Evolutionary conservation across 2,888 invertebrate genomes (phyloP).

Genomic region (Opisthograptis luteolata): DNA sequence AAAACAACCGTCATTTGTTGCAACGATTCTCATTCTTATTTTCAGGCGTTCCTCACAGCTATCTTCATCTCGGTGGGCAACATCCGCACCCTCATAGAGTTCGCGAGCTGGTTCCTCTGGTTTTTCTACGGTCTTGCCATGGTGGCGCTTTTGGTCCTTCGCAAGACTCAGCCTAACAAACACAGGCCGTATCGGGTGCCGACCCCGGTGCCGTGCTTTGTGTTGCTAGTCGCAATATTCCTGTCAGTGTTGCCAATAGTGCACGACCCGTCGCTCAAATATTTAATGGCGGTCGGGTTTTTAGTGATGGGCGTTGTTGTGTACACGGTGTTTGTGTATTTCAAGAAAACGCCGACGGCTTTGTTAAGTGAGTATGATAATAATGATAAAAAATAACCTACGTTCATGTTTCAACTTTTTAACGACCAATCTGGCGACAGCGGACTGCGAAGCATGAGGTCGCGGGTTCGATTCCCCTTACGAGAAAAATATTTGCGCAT

Average conservation of each 20-base stretch:
- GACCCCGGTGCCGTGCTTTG: conserved; percentile 88
- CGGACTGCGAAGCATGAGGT: too few relatives aligned
- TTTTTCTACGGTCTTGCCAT: conserved; percentile 93
- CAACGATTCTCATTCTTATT: too few relatives aligned
- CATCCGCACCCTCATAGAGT: conserved; percentile 91
- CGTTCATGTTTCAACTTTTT: too few relatives aligned
- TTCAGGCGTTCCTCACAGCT: conserved; percentile 87
- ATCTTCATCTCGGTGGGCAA: conserved; percentile 89
- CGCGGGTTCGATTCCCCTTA: too few relatives aligned
- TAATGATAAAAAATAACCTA: neutral
- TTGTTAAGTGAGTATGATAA: conserved; percentile 84
- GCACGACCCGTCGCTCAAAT: conserved; percentile 90
- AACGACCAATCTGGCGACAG: too few relatives aligned
- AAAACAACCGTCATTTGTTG: too few relatives aligned
- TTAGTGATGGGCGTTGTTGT: conserved; percentile 87
- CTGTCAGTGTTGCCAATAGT: conserved; percentile 90
- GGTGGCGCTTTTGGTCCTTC: conserved; percentile 89
- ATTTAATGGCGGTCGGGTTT: conserved; percentile 89
- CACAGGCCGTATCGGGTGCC: conserved; percentile 91
- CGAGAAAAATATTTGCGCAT: too few relatives aligned
- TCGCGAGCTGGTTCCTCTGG: conserved; percentile 95
- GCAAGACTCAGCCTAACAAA: conserved; percentile 87
- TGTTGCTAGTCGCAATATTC: conserved; percentile 88
- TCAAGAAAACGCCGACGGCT: conserved; percentile 85
- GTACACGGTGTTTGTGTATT: conserved; percentile 91